Evolutionary conservation across 2,888 invertebrate genomes (phyloP), one percentile per base, ranked within the genome.

Genomic region (Luperina testacea): DNA sequence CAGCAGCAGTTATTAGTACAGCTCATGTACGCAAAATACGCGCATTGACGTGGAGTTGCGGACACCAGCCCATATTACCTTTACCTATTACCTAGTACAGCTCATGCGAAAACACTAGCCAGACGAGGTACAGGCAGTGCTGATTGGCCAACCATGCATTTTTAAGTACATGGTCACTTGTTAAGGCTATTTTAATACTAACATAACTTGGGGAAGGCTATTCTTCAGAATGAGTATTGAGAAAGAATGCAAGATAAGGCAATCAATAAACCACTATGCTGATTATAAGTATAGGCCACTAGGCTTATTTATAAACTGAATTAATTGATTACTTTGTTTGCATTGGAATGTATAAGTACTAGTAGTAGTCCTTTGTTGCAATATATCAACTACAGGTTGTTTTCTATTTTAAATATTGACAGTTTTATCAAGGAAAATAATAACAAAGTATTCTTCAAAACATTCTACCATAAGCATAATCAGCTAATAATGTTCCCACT

Each of bases 271-370:
- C 68, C 32, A 38, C 45, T 24, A 61, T 15, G 6, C 27, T 68
- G 70, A 79, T 53, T 68, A 68, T 32, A 51, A 27, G 5, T 68
- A 68, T n/a, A 45, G 38, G 61, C 48, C 15, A 5, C 63, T 63
- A 53, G 15, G 27, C 17, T 53, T 53, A 38, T 48, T 70, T 59
- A 59, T 59, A 51, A 57, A 27, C 17, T 51, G n/a, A 42, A 64
- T 51, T 65, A 42, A 68, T 69, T 77, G 57, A 69, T 69, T 42
- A 64, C 27, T 64, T 74, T 79, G 72, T 63, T 53, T 81, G 7
- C 51, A 83, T 59, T 78, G 78, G 64, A 71, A 81, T 71, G 32
- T 83, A 3, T 63, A 67, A 45, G 48, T 48, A 32, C 59, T 75
- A 32, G 32, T 75, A 15, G 69, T 45, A n/a, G n/a, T 45, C 15